Percentiles rank a stretch among this genome's conserved stretches.
phyloP scores from a whole-genome alignment of 2,113 vertebrate genomes.

The Tichodroma muraria region DNA sequence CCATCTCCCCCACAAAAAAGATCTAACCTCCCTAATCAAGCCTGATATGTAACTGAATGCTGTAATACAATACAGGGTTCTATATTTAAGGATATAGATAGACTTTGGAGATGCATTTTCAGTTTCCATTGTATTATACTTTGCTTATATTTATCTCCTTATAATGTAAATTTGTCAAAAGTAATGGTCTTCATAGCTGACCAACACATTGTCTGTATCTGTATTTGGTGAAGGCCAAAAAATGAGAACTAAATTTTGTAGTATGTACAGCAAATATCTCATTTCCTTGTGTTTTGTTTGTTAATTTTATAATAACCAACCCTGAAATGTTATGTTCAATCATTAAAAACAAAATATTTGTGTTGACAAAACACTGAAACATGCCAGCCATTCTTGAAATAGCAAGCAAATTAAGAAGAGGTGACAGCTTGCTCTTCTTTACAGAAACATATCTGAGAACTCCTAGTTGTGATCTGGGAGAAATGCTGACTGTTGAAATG shows the following conservation, averaged over 20 bases:
- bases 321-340: not conserved
- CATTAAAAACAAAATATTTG: not conserved
- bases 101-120: not conserved
- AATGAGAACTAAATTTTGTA: not conserved
- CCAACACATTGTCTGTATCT: not conserved
- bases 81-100: not conserved
- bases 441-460: not conserved
- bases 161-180: not conserved
- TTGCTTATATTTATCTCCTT: not conserved
- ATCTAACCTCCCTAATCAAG: not conserved
- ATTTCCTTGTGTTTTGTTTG: not conserved
- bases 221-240: not conserved
- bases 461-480: not conserved
- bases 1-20: not conserved
- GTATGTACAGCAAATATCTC: not conserved
- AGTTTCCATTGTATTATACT: not conserved
- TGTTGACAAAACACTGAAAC: not conserved
- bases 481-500: not conserved
- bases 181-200: not conserved
- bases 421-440: not conserved
- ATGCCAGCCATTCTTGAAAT: not conserved
- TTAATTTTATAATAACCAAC: not conserved
- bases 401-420: not conserved
- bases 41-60: not conserved
- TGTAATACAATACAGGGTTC: not conserved